A percentile compares a stretch with the other conserved stretches of the same genome.
Conservation (phyloP, 2,797 vertebrate species). For the Poeciliopsis turneri region DNA sequence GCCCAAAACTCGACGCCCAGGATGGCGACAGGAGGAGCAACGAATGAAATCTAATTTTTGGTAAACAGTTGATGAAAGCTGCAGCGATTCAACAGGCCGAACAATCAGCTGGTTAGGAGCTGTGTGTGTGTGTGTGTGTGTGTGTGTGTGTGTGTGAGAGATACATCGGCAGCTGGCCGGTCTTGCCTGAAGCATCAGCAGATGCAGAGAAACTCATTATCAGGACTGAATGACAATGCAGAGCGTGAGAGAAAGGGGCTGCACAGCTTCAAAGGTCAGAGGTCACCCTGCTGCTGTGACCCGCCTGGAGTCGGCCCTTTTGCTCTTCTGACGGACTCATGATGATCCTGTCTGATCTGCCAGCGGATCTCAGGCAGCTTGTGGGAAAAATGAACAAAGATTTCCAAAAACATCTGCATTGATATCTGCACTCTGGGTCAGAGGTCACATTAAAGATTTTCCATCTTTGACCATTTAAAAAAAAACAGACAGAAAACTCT, state of each 20-base stretch:
- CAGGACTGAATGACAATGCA: constrained; percentile 27
- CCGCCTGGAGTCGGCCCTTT: neutral
- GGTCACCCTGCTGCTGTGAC: constrained; percentile 36
- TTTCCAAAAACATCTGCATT: neutral
- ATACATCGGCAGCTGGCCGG: constrained; percentile 45
- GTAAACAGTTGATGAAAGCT: too few relatives aligned
- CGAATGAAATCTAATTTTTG: too few relatives aligned
- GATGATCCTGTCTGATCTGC: constrained; percentile 1
- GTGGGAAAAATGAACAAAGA: neutral
- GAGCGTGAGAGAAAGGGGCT: constrained; percentile 19
- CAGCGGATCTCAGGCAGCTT: neutral
- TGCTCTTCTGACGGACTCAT: neutral
- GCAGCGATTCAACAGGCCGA: too few relatives aligned
- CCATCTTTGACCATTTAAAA: too few relatives aligned
- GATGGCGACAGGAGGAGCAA: too few relatives aligned
- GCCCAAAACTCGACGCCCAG: too few relatives aligned
- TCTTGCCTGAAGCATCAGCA: constrained; percentile 40
- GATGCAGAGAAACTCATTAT: constrained; percentile 45
- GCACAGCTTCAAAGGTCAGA: constrained; percentile 9
- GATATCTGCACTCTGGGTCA: too few relatives aligned
- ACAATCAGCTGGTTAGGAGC: neutral
- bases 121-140: constrained; percentile 10
- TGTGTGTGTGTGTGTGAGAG: neutral
- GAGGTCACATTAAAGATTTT: too few relatives aligned
- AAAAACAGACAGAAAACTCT: too few relatives aligned